These are phyloP conservation scores for Arctia plantaginis DNA, from an alignment of 2,888 invertebrate species.

Conservation along the genomic window DNA sequence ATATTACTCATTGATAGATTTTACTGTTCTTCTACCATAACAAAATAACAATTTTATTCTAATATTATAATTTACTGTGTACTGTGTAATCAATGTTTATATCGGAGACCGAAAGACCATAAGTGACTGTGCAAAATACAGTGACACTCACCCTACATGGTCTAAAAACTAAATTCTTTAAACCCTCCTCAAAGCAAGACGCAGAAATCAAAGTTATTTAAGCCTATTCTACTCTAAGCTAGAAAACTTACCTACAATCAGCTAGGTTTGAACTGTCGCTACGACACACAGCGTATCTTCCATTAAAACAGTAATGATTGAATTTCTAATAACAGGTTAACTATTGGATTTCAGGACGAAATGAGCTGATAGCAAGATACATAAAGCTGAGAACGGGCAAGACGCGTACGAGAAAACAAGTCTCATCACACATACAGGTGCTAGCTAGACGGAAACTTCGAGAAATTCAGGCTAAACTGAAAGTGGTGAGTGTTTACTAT, in stretches of 20 bases:
- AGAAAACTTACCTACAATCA: no score
- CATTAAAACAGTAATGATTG: not conserved
- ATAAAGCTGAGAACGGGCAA: slow-evolving; percentile 99
- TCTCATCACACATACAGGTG: slow-evolving; percentile 99
- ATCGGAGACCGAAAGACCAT: no score
- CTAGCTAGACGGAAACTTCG: slow-evolving; percentile 98
- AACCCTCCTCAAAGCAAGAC: not conserved
- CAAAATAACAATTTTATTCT: no score
- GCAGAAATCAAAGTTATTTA: not conserved
- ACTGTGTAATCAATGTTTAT: no score
- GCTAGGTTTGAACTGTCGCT: no score
- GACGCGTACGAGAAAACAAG: slow-evolving; percentile 99
- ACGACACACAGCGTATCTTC: not conserved
- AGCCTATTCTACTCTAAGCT: no score
- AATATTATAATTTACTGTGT: no score
- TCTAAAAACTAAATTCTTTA: no score
- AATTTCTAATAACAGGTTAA: not conserved
- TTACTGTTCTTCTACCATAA: no score
- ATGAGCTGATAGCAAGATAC: slow-evolving; percentile 99
- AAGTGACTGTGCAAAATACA: no score
- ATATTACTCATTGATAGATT: no score
- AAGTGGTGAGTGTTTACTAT: slow-evolving; percentile 91
- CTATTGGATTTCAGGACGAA: slow-evolving; percentile 93
- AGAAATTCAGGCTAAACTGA: slow-evolving; percentile 99
- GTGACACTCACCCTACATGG: no score